These are phyloP conservation scores for Holothuria glaberrima DNA, from an alignment of 35 echinoderm and acorn worm genomes.

Conservation along the genomic window DNA sequence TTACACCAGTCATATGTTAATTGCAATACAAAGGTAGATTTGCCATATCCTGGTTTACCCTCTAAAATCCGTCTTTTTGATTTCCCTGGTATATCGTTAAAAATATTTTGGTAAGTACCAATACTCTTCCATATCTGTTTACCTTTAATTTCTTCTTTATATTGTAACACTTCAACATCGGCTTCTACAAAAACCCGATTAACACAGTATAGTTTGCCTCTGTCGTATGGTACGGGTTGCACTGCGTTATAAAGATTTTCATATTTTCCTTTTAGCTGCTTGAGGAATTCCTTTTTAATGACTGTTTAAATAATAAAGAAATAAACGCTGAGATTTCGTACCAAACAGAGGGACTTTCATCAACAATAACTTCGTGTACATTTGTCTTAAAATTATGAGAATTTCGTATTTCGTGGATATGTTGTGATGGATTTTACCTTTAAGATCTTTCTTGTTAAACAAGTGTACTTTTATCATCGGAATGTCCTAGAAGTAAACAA, in stretches of 20 bases:
- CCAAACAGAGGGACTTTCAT: no score
- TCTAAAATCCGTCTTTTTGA: background rate
- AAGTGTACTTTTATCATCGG: no score
- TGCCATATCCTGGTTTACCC: constrained; percentile 7
- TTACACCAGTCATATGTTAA: constrained; percentile 1
- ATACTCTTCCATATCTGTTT: background rate
- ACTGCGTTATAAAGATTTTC: constrained; percentile 2
- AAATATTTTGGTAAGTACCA: background rate
- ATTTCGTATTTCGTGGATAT: no score
- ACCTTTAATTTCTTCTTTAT: background rate
- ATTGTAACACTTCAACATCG: background rate
- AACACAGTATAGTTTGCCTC: background rate
- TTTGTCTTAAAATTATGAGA: no score
- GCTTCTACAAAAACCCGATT: background rate
- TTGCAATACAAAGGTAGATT: background rate
- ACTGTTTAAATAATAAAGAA: background rate
- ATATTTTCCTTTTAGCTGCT: constrained; percentile 1
- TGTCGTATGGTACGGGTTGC: background rate
- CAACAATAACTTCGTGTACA: no score
- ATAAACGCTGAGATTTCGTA: no score
- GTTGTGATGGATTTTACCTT: no score
- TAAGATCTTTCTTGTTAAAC: no score
- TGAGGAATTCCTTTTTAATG: background rate
- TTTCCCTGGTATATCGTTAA: background rate
- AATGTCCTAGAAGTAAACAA: no score